Base-by-base conservation (phyloP, 2,888 invertebrate genomes). In the Euzophera pinguis region DNA sequence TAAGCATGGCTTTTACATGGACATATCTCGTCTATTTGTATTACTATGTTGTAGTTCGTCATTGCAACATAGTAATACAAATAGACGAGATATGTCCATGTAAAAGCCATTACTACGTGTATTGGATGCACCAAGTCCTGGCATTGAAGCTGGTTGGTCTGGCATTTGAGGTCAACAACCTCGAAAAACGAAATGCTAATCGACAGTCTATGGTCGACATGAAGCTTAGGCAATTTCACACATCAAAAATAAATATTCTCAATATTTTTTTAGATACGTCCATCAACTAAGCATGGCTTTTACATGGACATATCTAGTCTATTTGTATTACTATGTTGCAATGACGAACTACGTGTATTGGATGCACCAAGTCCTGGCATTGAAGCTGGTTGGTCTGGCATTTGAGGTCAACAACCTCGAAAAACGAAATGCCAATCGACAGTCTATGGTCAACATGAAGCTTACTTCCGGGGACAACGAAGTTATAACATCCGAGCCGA, bases 141-240 rank as follows among this genome's bases (percentile, higher is more conserved):
- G 96, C 97, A 1, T 81, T 98, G 7, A 93, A 96, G 75, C 91
- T 97, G 61, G 94, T 96, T 3, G 97, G 97, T 0, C 75, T 98
- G 51, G 95, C 96, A 1, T 97, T 95, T 76, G 97, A 98, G 85
- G 85, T 97, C 73, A 67, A 71, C 69, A 69, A 69, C 61, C 69
- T 60, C 8, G 70, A 70, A 8, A 71, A 61, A 52, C 10, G 43
- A 4, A 68, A 57, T 60, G 85, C 45, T 10, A 14, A 16, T 57
- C 73, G 78, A 57, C 76, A 75, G 45, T 47, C 50, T 4, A 16
- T 55, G 0, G 55, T 59, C 4, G 47, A 56, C 10, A 48, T 57
- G 13, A 68, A 59, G 61, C 12, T 58, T 14, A n/a, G n/a, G n/a
- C n/a, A n/a, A n/a, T n/a, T n/a, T n/a, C n/a, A n/a, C n/a, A n/a